phyloP scores from a whole-genome alignment of 1,140 invertebrate species.

The Phortica variegata region DNA sequence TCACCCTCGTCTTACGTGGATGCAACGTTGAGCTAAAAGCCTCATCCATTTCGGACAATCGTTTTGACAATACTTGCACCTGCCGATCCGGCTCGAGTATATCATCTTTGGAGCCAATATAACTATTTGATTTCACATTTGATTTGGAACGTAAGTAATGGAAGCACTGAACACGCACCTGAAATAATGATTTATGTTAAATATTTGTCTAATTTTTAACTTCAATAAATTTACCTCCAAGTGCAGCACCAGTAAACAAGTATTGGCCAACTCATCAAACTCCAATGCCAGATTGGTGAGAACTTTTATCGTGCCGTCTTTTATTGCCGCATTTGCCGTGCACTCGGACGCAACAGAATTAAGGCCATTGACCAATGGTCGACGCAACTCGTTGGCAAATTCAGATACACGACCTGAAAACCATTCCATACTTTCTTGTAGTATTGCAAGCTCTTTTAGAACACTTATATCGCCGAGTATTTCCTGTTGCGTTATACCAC shows the following conservation, averaged over 20 bases:
- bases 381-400: conserved; percentile 60
- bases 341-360: conserved; percentile 27
- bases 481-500: conserved; percentile 79
- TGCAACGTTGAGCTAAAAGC: conserved; percentile 71
- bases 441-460: conserved; percentile 78
- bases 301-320: conserved; percentile 56
- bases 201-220: background rate
- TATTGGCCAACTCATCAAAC: conserved; percentile 87
- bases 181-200: too few species aligned
- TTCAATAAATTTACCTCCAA: conserved; percentile 68
- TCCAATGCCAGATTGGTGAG: conserved; percentile 70
- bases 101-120: conserved; percentile 58
- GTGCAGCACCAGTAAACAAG: conserved; percentile 86
- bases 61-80: conserved; percentile 78
- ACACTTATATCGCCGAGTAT: conserved; percentile 77
- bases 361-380: conserved; percentile 49
- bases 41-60: conserved; percentile 78
- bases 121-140: conserved; percentile 36
- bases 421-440: conserved; percentile 91
- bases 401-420: conserved; percentile 63
- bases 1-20: conserved; percentile 76
- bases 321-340: conserved; percentile 39
- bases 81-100: conserved; percentile 76
- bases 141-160: conserved; percentile 72
- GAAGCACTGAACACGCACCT: conserved; percentile 90